Evolutionary conservation across 2,888 invertebrate species (phyloP).

Genomic region (Peribatodes rhomboidaria): DNA sequence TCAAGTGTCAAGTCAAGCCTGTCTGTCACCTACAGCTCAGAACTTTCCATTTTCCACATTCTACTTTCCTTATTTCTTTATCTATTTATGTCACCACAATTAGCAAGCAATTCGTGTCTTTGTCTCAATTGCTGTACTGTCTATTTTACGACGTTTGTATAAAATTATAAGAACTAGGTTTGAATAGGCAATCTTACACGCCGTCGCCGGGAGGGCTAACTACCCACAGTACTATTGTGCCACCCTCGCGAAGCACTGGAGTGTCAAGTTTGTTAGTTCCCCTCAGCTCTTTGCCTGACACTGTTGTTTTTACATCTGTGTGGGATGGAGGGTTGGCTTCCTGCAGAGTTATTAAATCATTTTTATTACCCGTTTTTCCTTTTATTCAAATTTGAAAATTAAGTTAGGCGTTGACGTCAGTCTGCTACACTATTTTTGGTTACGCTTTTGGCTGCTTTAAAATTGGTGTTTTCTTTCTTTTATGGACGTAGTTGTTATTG

Average conservation of each 20-base stretch:
- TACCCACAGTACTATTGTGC: conserved; percentile 54
- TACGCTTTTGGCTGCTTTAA: too few species aligned
- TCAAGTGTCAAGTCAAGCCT: too few species aligned
- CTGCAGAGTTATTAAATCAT: conserved; percentile 31
- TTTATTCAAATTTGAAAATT: background rate
- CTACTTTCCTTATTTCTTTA: too few species aligned
- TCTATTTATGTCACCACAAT: too few species aligned
- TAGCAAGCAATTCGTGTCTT: too few species aligned
- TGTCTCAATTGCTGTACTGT: background rate
- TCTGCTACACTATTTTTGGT: background rate
- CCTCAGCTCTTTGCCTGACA: conserved; percentile 50
- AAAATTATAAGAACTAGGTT: conserved; percentile 18
- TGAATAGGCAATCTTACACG: conserved; percentile 58
- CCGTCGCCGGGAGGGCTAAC: conserved; percentile 52
- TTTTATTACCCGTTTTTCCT: conserved; percentile 21
- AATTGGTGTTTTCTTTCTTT: too few species aligned
- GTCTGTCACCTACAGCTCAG: too few species aligned
- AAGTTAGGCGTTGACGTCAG: background rate
- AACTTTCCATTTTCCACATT: too few species aligned
- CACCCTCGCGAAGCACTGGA: conserved; percentile 47
- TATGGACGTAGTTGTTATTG: too few species aligned
- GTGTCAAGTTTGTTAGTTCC: conserved; percentile 66
- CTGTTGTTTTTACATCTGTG: conserved; percentile 40
- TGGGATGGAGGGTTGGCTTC: conserved; percentile 34
- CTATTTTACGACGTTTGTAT: background rate